A percentile compares a stretch with the other conserved stretches of the same genome.
Evolutionary conservation across 2,113 vertebrate genomes (phyloP).

Genomic region (Paramisgurnus dabryanus): DNA sequence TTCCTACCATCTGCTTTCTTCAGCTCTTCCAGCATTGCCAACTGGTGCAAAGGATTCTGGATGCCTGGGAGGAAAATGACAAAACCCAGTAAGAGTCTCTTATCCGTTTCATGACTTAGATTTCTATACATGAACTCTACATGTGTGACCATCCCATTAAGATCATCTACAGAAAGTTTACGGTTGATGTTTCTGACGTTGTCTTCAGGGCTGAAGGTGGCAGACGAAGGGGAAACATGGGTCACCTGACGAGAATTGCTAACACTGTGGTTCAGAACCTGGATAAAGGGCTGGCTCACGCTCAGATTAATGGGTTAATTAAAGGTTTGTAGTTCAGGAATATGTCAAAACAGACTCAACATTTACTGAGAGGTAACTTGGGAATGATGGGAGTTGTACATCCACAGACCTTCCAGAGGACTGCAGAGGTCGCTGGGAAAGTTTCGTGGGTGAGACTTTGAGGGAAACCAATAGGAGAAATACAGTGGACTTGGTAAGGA

Average conservation of each 20-base stretch:
- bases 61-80: conserved; percentile 96
- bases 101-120: neutral
- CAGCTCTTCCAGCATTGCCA: conserved; percentile 94
- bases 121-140: neutral
- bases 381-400: conserved; percentile 15
- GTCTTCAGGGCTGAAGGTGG: conserved; percentile 84
- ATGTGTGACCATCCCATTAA: neutral
- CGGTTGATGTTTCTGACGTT: neutral
- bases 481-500: conserved; percentile 90
- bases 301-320: conserved; percentile 84
- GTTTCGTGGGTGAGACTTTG: conserved; percentile 91
- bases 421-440: conserved; percentile 94
- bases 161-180: neutral
- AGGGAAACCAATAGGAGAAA: conserved; percentile 91
- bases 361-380: neutral
- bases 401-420: conserved; percentile 88
- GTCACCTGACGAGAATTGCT: conserved; percentile 93
- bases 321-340: conserved; percentile 67
- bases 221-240: conserved; percentile 93
- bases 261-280: conserved; percentile 92
- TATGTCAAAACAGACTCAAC: too few relatives aligned
- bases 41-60: conserved; percentile 90
- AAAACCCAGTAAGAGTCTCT: conserved; percentile 84
- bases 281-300: conserved; percentile 88
- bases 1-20: conserved; percentile 13